phyloP scores from a whole-genome alignment of 2,888 invertebrate species.

The Drosophila mimica region DNA sequence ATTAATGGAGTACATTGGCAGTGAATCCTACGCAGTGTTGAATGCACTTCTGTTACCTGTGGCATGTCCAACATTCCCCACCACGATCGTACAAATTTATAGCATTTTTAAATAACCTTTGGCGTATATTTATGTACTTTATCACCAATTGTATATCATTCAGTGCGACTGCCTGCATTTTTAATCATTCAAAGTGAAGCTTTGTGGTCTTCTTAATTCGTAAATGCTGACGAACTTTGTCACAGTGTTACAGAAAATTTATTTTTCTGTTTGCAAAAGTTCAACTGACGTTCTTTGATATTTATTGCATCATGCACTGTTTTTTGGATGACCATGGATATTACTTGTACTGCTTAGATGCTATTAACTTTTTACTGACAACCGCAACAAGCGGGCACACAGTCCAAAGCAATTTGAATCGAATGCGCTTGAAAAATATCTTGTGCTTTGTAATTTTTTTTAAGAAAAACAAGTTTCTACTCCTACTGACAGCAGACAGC shows the following conservation, averaged over 20 bases:
- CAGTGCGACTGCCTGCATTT: background rate
- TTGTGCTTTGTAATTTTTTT: constrained; percentile 5
- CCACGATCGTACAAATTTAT: constrained; percentile 53
- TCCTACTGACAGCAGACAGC: background rate
- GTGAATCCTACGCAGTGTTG: constrained; percentile 61
- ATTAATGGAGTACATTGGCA: constrained; percentile 48
- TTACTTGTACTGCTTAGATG: constrained; percentile 32
- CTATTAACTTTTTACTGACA: constrained; percentile 27
- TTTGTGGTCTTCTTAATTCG: background rate
- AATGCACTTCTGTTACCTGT: constrained; percentile 16
- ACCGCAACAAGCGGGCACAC: constrained; percentile 12
- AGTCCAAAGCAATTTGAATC: constrained; percentile 17
- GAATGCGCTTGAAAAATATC: constrained; percentile 19
- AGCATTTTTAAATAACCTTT: constrained; percentile 22
- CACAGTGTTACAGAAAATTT: background rate
- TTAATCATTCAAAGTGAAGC: background rate
- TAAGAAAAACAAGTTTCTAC: constrained; percentile 18
- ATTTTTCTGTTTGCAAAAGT: background rate
- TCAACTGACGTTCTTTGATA: constrained; percentile 31
- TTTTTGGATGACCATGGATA: constrained; percentile 46
- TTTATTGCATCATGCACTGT: constrained; percentile 20
- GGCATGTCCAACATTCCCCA: constrained; percentile 36
- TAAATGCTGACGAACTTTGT: background rate
- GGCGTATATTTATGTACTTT: constrained; percentile 13
- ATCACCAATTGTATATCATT: constrained; percentile 1